phyloP scores from a whole-genome alignment of 2,113 vertebrate species.

The Corvus cornix region DNA sequence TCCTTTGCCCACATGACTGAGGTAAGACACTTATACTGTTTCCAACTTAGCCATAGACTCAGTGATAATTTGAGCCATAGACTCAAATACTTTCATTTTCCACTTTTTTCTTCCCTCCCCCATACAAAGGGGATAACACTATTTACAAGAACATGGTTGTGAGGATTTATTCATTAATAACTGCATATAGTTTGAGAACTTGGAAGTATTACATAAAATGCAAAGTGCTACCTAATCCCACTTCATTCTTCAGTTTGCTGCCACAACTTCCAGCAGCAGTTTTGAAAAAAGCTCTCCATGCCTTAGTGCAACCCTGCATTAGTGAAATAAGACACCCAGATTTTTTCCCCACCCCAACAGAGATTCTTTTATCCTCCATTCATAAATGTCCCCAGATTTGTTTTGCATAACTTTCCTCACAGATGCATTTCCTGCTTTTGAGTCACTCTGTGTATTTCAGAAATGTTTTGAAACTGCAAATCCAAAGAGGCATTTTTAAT shows the following conservation, averaged over 20 bases:
- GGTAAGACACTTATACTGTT: not conserved
- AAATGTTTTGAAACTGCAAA: not conserved
- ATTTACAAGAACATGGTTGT: not conserved
- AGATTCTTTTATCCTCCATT: not conserved
- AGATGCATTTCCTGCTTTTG: not conserved
- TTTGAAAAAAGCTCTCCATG: not conserved
- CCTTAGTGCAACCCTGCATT: not conserved
- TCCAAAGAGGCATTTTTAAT: not conserved
- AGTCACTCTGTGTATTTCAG: not conserved
- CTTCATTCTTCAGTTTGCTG: not conserved
- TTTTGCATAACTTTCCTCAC: not conserved
- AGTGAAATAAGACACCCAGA: not conserved
- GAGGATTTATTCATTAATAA: not conserved
- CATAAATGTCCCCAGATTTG: not conserved
- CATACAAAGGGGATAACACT: not conserved
- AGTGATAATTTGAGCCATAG: not conserved
- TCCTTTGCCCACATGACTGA: not conserved
- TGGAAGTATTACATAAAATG: not conserved
- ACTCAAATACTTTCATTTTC: not conserved
- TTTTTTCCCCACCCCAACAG: not conserved
- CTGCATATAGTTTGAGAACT: not conserved
- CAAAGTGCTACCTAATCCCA: not conserved
- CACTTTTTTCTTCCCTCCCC: not conserved
- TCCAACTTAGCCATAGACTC: not conserved
- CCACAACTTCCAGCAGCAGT: not conserved